These are phyloP conservation scores for Nannobrachium achirus DNA, from an alignment of 2,113 vertebrate species.

Conservation along the genomic window DNA sequence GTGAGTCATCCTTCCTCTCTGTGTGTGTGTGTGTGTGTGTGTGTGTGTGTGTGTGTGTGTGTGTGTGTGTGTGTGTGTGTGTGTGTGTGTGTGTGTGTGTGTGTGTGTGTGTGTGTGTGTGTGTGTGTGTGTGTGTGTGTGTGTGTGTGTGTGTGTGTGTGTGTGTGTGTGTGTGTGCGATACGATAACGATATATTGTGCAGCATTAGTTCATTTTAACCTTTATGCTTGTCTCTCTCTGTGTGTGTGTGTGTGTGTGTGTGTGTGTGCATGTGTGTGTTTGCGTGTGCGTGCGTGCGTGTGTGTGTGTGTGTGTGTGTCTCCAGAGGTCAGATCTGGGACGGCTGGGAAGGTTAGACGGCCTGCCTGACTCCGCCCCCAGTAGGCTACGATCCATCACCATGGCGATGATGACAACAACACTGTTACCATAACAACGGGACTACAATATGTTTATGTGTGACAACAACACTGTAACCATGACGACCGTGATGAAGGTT, in stretches of 20 bases:
- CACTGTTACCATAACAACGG: too few species aligned
- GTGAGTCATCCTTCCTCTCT: constrained; percentile 84
- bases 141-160: constrained; percentile 21
- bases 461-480: too few species aligned
- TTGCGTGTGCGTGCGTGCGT: neutral
- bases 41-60: constrained; percentile 33
- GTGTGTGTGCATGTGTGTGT: constrained; percentile 21
- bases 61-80: constrained; percentile 4
- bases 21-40: constrained; percentile 23
- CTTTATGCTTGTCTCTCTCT: constrained; percentile 16
- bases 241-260: constrained; percentile 29
- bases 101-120: too few species aligned
- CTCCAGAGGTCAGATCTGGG: constrained; percentile 94
- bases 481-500: too few species aligned
- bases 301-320: constrained; percentile 36
- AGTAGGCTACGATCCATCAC: neutral
- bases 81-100: constrained; percentile 20
- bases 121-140: constrained; percentile 29
- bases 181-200: too few species aligned
- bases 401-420: neutral
- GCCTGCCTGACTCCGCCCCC: constrained; percentile 48
- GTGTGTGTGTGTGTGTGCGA: constrained; percentile 5
- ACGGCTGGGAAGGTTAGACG: constrained; percentile 97
- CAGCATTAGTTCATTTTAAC: too few species aligned
- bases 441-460: too few species aligned